Base-by-base conservation (phyloP, 92 coral and sea anemone genomes). In the Nematostella vectensis region DNA sequence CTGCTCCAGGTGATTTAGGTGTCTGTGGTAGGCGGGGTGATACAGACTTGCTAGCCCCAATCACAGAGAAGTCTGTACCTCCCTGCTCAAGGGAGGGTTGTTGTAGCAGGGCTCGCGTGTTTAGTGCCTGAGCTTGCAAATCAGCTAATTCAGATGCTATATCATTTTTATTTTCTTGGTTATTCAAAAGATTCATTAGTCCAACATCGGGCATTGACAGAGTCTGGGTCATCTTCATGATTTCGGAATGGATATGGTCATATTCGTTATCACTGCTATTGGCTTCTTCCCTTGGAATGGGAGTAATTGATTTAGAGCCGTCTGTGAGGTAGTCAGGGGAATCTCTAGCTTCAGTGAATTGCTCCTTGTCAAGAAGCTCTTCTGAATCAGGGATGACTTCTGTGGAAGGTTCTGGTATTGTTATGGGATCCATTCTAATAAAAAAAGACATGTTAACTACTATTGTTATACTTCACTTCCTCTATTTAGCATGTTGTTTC, bases 201-300 rank as follows among this genome's bases (percentile, higher is more conserved):
- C 67, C 70, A 27, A 63, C 50, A 47, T 62, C 76, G 28, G 75
- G 80, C 37, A 50, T 18, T 48, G 72, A 71, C 24, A 79, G 25
- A 9, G 51, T 51, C 23, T 61, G 54, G 13, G 87, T 79, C 38
- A 79, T 22, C 48, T 56, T 65, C 43, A 62, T 80, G 42, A 79
- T 79, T 58, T 73, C 68, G 3, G 76, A 73, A 59, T 79, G 87
- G 47, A 79, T 79, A 4, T 8, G 9, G 51, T 45, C 51, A 19
- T 6, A 45, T 15, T 33, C 40, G 15, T 33, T 33, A 33, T 6
- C 8, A 6, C 15, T 15, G 6, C 8, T 33, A 15, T 33, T 33
- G 40, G 6, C 15, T 6, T 33, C 40, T 15, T 33, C 40, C 15
- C 15, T 6, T 33, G 40, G 40, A 15, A 33, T 33, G 40, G 40